Conservation (phyloP, 2,888 invertebrate genomes). For the Macropis europaea region DNA sequence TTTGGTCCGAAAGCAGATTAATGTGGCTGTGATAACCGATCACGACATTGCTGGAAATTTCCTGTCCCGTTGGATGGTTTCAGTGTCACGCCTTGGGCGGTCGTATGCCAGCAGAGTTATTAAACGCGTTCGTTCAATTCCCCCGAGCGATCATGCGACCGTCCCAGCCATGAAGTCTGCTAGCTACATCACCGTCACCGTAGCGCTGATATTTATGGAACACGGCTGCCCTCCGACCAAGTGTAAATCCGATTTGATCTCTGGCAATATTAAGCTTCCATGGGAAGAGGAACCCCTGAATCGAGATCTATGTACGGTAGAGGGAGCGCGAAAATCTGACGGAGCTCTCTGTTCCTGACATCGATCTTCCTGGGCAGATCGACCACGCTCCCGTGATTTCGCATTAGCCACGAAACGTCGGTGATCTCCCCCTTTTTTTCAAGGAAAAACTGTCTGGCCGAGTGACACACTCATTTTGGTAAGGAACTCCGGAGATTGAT, state of each 20-base stretch:
- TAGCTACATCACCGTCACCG: slow-evolving; percentile 44
- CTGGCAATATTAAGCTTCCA: slow-evolving; percentile 40
- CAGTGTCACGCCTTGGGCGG: slow-evolving; percentile 60
- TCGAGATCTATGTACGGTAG: neutral
- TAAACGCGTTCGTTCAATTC: slow-evolving; percentile 73
- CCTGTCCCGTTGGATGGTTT: slow-evolving; percentile 38
- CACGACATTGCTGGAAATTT: slow-evolving; percentile 34
- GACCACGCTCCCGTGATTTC: neutral
- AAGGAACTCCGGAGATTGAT: too few species aligned
- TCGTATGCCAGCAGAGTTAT: slow-evolving; percentile 66
- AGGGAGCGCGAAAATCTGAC: neutral
- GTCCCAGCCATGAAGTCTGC: slow-evolving; percentile 46
- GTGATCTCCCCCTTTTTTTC: neutral
- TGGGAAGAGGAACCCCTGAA: slow-evolving; percentile 35
- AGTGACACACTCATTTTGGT: too few species aligned
- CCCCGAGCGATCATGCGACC: slow-evolving; percentile 67
- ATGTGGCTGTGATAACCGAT: too few species aligned
- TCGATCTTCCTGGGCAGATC: neutral
- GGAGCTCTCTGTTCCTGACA: neutral
- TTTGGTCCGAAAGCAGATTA: too few species aligned
- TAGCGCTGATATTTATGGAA: slow-evolving; percentile 59
- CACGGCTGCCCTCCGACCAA: slow-evolving; percentile 39
- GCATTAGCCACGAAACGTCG: neutral
- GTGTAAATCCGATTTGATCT: slow-evolving; percentile 63
- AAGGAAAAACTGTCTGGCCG: neutral